These are phyloP conservation scores for Zeuzera pyrina DNA, from an alignment of 2,888 invertebrate genomes.

Conservation along the genomic window DNA sequence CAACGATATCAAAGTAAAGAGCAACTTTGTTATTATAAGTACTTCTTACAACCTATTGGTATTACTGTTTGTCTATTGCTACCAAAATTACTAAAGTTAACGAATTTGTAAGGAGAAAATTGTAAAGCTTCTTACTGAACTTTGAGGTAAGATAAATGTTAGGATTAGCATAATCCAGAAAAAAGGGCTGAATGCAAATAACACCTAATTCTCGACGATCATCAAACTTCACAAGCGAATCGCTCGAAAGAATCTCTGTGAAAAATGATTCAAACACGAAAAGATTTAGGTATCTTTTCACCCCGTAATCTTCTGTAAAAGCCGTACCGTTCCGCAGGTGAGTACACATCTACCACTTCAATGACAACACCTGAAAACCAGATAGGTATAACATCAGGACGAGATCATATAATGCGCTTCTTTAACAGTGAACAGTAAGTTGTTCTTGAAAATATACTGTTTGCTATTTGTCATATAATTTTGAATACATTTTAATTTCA, in stretches of 20 bases:
- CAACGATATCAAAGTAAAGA: background rate
- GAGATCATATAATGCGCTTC: too few species aligned
- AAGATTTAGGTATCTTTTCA: conserved; percentile 1
- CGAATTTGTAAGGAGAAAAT: conserved; percentile 12
- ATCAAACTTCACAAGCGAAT: conserved; percentile 17
- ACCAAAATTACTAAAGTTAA: background rate
- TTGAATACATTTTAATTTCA: too few species aligned
- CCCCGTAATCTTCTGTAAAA: too few species aligned
- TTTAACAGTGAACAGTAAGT: too few species aligned
- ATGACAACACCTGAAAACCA: too few species aligned
- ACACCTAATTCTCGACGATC: conserved; percentile 25
- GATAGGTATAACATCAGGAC: too few species aligned
- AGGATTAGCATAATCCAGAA: conserved; percentile 32
- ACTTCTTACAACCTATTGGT: background rate
- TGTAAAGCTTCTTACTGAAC: conserved; percentile 21
- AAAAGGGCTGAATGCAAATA: conserved; percentile 29
- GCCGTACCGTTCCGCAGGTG: too few species aligned
- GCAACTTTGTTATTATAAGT: background rate
- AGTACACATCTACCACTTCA: too few species aligned
- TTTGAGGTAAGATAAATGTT: conserved; percentile 31
- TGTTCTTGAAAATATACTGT: too few species aligned
- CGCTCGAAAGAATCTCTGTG: conserved; percentile 9
- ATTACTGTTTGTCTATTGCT: background rate
- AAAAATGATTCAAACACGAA: conserved; percentile 12
- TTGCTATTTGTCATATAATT: too few species aligned